Evolutionary conservation across 2,888 invertebrate genomes (phyloP).

Genomic region (Callosobruchus maculatus): DNA sequence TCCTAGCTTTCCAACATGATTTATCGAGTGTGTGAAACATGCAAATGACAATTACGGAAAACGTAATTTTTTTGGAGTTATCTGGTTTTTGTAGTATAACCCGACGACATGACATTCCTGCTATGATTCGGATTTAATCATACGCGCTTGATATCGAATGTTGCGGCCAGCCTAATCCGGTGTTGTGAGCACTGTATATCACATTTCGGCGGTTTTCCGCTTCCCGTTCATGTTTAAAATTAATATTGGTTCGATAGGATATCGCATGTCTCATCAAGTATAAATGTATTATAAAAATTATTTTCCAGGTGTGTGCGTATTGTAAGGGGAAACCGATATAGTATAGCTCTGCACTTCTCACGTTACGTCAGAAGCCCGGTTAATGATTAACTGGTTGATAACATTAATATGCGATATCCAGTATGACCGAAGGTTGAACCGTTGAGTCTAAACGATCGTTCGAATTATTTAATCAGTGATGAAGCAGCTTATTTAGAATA

Average conservation of each 20-base stretch:
- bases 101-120: not conserved
- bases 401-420: no score
- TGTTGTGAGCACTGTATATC: slow-evolving; percentile 25
- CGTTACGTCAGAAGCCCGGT: not conserved
- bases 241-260: slow-evolving; percentile 14
- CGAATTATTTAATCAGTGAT: no score
- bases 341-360: not conserved
- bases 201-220: slow-evolving; percentile 43
- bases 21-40: no score
- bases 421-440: no score
- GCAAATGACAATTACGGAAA: no score
- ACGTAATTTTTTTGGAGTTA: no score
- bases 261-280: not conserved
- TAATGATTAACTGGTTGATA: not conserved
- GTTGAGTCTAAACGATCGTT: no score
- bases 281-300: not conserved
- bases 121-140: not conserved
- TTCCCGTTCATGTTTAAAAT: slow-evolving; percentile 37
- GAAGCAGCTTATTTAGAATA: no score
- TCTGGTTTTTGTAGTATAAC: no score
- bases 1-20: no score
- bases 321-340: not conserved
- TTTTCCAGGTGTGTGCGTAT: not conserved
- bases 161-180: not conserved
- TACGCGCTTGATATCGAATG: not conserved